Conservation (phyloP, 2,888 invertebrate species). For the Oscheius myriophilus region DNA sequence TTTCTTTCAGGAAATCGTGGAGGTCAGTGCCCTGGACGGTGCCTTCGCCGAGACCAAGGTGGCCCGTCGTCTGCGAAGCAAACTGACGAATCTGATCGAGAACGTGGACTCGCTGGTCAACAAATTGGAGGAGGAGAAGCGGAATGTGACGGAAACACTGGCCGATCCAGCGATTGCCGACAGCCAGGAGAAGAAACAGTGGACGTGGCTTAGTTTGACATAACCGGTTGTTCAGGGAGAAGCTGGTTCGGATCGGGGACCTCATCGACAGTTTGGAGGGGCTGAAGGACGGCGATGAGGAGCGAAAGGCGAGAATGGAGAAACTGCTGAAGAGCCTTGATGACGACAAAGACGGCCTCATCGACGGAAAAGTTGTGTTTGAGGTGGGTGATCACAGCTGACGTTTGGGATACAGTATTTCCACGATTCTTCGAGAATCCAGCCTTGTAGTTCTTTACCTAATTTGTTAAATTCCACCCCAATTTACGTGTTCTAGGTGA, state of each 20-base stretch:
- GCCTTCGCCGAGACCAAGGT: conserved; percentile 61
- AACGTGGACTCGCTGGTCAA: conserved; percentile 59
- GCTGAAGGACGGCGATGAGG: conserved; percentile 82
- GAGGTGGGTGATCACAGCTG: conserved; percentile 80
- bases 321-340: conserved; percentile 88
- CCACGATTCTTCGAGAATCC: no score
- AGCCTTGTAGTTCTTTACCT: no score
- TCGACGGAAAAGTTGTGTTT: conserved; percentile 90
- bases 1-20: conserved; percentile 52
- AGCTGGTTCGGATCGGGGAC: conserved; percentile 82
- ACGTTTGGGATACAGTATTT: no score
- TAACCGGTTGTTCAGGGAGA: conserved; percentile 59
- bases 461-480: neutral
- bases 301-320: conserved; percentile 83
- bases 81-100: conserved; percentile 61
- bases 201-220: neutral
- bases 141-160: conserved; percentile 47
- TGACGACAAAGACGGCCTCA: conserved; percentile 89
- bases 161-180: conserved; percentile 52
- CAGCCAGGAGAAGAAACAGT: conserved; percentile 3
- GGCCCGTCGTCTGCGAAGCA: conserved; percentile 55
- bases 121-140: conserved; percentile 56
- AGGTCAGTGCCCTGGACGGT: conserved; percentile 55
- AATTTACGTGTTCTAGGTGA: conserved; percentile 38
- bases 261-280: conserved; percentile 76